Conservation (phyloP, 2,888 invertebrate species). For the Ischnus inquisitorius region DNA sequence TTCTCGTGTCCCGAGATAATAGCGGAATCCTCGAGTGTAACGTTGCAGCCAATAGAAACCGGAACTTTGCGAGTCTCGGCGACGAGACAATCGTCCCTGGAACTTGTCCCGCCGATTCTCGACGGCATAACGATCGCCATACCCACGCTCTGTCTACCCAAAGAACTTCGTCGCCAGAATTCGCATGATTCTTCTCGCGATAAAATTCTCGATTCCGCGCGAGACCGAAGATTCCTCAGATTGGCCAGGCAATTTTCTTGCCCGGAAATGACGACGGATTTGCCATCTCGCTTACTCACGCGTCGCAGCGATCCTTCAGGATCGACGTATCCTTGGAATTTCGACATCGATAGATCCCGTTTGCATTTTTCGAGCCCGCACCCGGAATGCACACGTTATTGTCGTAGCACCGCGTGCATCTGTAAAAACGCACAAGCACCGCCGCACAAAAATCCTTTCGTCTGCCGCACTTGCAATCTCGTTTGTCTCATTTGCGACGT, state of each 20-base stretch:
- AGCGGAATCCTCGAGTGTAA: not conserved
- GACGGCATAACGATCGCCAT: not conserved
- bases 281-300: not conserved
- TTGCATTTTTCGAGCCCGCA: not conserved
- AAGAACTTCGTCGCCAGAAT: not conserved
- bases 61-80: too few relatives aligned
- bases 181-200: not conserved
- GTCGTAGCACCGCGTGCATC: slow-evolving; percentile 12
- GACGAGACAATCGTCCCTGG: not conserved
- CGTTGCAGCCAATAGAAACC: not conserved
- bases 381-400: not conserved
- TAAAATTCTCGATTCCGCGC: not conserved
- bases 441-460: slow-evolving; percentile 14
- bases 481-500: not conserved
- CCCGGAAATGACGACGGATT: slow-evolving; percentile 33
- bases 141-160: not conserved
- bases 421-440: not conserved
- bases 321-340: slow-evolving; percentile 10
- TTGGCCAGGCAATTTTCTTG: slow-evolving; percentile 47
- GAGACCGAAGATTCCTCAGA: not conserved
- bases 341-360: not conserved
- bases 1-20: not conserved
- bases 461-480: slow-evolving; percentile 13
- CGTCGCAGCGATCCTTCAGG: not conserved
- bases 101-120: not conserved